Evolutionary conservation across 2,113 vertebrate genomes (phyloP).

Genomic region (Brienomyrus longianalis): DNA sequence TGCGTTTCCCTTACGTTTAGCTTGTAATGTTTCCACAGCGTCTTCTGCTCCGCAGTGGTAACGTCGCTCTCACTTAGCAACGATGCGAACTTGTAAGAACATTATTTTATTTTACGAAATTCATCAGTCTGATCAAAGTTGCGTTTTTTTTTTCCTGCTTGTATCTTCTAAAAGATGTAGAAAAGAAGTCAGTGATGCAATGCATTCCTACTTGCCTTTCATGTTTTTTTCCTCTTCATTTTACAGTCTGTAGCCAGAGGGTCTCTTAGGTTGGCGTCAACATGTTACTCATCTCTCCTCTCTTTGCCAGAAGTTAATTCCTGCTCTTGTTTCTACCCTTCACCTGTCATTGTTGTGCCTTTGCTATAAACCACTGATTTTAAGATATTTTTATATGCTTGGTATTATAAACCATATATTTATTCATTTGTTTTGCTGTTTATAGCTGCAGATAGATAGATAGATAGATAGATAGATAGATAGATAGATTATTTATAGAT

Average conservation of each 20-base stretch:
- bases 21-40: neutral
- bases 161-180: conserved; percentile 10
- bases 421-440: neutral
- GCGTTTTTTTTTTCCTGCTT: neutral
- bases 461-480: too few relatives aligned
- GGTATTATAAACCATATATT: conserved; percentile 16
- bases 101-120: neutral
- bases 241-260: conserved; percentile 40
- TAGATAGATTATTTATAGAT: neutral
- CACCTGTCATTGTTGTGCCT: conserved; percentile 44
- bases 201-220: conserved; percentile 41
- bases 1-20: neutral
- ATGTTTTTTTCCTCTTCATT: conserved; percentile 28
- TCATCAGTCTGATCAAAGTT: neutral
- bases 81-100: neutral
- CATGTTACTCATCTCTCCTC: conserved; percentile 38
- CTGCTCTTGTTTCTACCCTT: conserved; percentile 36
- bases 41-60: neutral
- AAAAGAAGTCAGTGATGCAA: conserved; percentile 41
- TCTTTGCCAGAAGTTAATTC: conserved; percentile 50
- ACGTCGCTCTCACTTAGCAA: neutral
- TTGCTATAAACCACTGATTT: conserved; percentile 23
- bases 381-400: conserved; percentile 29
- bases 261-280: conserved; percentile 50
- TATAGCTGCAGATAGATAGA: neutral